A percentile compares a stretch with the other conserved stretches of the same genome.
Conservation (phyloP, 2,888 invertebrate genomes). For the Pheosia gnoma region DNA sequence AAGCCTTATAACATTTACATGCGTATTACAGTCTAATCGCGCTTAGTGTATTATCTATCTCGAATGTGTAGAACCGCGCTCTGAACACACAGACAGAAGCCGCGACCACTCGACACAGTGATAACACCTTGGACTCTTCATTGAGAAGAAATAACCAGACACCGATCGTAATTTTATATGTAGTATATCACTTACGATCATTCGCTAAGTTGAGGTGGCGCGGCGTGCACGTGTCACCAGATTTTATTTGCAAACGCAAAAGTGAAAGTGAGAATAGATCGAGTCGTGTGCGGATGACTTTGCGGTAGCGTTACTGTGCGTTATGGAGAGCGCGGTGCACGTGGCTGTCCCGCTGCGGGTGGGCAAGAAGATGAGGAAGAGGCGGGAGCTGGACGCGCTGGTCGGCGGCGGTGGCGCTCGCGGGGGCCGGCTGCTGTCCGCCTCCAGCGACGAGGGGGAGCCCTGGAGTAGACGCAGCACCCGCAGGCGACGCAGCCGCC, state of each 20-base stretch:
- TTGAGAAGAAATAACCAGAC: constrained; percentile 32
- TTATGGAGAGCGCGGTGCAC: constrained; percentile 83
- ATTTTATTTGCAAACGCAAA: constrained; percentile 26
- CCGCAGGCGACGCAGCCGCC: constrained; percentile 73
- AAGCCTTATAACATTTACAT: constrained; percentile 7
- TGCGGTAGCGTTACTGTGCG: constrained; percentile 65
- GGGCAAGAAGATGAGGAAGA: constrained; percentile 90
- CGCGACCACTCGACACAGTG: constrained; percentile 15
- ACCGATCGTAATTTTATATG: constrained; percentile 44
- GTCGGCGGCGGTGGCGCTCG: constrained; percentile 82
- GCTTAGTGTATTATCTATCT: neutral
- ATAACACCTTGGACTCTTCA: constrained; percentile 36
- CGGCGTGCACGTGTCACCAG: constrained; percentile 53
- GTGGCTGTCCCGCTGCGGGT: constrained; percentile 86
- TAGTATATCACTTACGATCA: constrained; percentile 49
- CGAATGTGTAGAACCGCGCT: constrained; percentile 6
- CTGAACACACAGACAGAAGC: constrained; percentile 27
- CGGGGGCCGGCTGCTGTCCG: constrained; percentile 84
- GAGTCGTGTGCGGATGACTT: constrained; percentile 64
- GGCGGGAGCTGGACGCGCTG: constrained; percentile 89
- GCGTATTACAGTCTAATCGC: neutral
- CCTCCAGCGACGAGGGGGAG: constrained; percentile 84
- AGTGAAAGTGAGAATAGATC: constrained; percentile 48
- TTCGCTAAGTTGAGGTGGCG: constrained; percentile 54
- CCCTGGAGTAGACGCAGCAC: constrained; percentile 75